These are phyloP conservation scores for Lepidurus couesii DNA, from an alignment of 1,140 invertebrate genomes.

Conservation along the genomic window DNA sequence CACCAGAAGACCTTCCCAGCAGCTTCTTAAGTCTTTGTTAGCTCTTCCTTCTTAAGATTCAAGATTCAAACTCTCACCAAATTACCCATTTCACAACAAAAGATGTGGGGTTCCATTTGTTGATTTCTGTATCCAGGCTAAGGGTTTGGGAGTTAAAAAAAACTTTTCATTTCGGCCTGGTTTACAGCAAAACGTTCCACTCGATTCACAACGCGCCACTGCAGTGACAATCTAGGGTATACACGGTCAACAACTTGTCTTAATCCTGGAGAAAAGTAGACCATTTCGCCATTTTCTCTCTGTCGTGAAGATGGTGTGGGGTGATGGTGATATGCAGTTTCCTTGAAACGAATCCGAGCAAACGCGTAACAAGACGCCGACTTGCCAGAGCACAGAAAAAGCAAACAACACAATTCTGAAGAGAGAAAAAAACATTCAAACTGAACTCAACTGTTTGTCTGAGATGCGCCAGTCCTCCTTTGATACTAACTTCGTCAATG, in stretches of 20 bases:
- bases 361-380: neutral
- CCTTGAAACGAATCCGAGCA: neutral
- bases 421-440: neutral
- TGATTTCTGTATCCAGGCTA: no score
- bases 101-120: no score
- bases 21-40: neutral
- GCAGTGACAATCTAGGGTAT: neutral
- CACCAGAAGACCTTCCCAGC: neutral
- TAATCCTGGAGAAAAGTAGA: neutral
- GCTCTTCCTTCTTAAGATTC: neutral
- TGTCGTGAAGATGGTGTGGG: neutral
- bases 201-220: neutral
- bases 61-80: neutral
- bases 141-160: no score
- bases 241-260: neutral
- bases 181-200: neutral
- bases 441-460: neutral
- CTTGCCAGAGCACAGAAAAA: neutral
- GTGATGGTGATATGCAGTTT: neutral
- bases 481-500: neutral
- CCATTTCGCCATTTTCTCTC: neutral
- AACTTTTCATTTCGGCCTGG: no score
- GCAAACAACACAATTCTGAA: neutral
- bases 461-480: neutral
- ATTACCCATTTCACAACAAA: neutral